Base-by-base conservation (phyloP, 2,888 invertebrate genomes). In the Stratiomys singularior region DNA sequence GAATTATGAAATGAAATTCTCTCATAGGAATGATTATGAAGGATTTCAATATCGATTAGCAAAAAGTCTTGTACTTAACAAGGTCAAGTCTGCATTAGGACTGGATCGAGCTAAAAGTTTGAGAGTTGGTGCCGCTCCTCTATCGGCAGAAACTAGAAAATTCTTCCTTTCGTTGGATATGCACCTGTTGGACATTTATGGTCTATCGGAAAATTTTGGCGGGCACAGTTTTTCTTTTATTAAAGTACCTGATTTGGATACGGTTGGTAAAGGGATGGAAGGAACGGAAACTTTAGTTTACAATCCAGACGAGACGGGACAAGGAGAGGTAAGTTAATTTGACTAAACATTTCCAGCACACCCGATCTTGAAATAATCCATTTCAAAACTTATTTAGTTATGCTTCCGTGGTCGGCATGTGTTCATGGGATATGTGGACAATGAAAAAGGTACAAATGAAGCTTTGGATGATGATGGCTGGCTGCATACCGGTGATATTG, bases 401-500 rank as follows among this genome's bases (percentile, higher is more conserved):
- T 91, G 93, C 83, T 90, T 96, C 89, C 89, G 90, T 71, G 96
- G 97, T 2, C 91, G 97, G n/a, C 92, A 95, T 84, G 89, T 94
- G 46, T 95, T 95, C 85, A 97, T 97, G 96, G 97, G 97, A 0
- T 98, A 98, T 83, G 88, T 97, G 30, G 89, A 91, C 77, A 83
- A 85, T 37, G 89, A 89, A 15, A 92, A 91, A 47, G 95, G 95
- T 86, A 96, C 96, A 0, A 86, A 85, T 23, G 94, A 93, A 77
- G 86, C 93, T 0, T 85, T 96, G 9, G 94, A 94, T 82, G 88
- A 90, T 0, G 93, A 95, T 0, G 94, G 95, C 1, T 97, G 95
- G 94, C 86, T 97, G 69, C 93, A 92, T 83, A 93, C 94, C 0
- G 97, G 97, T 0, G 97, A 97, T 85, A 86, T 96, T n/a, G 97